phyloP scores from a whole-genome alignment of 2,888 invertebrate genomes.

The Lacanobia wlatinum region DNA sequence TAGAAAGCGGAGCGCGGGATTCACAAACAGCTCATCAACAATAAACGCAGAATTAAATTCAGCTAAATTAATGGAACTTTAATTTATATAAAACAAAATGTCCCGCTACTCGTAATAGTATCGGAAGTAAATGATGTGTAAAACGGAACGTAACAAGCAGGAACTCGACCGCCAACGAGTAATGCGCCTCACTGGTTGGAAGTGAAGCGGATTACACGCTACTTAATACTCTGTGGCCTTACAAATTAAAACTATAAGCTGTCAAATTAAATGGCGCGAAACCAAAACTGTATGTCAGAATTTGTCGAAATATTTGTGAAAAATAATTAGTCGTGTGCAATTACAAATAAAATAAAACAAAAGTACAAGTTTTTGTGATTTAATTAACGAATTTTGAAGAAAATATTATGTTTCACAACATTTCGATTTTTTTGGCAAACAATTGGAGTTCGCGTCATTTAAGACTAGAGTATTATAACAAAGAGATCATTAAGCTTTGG shows the following conservation, averaged over 20 bases:
- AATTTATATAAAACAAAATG: background rate
- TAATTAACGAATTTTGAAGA: slow-evolving; percentile 11
- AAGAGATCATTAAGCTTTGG: slow-evolving; percentile 18
- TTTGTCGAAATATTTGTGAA: slow-evolving; percentile 17
- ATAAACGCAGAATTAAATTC: slow-evolving; percentile 19
- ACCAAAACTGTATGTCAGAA: slow-evolving; percentile 18
- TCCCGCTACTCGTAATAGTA: slow-evolving; percentile 16
- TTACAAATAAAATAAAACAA: slow-evolving; percentile 29
- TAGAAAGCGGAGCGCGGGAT: slow-evolving; percentile 34
- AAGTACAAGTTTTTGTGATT: background rate
- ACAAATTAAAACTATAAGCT: slow-evolving; percentile 40
- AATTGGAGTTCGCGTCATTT: slow-evolving; percentile 29
- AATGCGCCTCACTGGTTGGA: slow-evolving; percentile 78
- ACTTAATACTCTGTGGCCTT: slow-evolving; percentile 38
- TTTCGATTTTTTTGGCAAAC: slow-evolving; percentile 7
- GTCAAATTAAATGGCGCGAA: slow-evolving; percentile 48
- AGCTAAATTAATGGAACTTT: background rate
- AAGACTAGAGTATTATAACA: slow-evolving; percentile 20
- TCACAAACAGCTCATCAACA: background rate
- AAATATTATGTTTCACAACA: slow-evolving; percentile 27
- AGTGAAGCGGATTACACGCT: slow-evolving; percentile 73
- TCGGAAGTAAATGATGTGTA: slow-evolving; percentile 12
- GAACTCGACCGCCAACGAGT: slow-evolving; percentile 74
- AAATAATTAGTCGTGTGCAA: slow-evolving; percentile 24
- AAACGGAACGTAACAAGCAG: slow-evolving; percentile 56